Conservation (phyloP, 2,888 invertebrate genomes). For the Stictocephala bisonia region DNA sequence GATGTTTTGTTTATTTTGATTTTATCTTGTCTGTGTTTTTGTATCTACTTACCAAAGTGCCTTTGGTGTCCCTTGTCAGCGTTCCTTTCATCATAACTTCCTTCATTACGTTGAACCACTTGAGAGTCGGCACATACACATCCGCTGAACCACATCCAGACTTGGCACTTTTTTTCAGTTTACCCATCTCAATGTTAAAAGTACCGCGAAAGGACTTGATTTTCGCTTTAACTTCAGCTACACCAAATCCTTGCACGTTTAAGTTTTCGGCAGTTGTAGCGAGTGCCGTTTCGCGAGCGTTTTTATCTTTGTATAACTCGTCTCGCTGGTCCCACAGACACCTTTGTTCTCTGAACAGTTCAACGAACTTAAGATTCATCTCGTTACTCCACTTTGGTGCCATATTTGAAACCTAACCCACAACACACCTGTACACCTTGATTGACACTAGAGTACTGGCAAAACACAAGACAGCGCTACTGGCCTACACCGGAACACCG, state of each 20-base stretch:
- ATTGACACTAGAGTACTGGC: too few relatives aligned
- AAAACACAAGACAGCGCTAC: too few relatives aligned
- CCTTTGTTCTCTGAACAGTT: not conserved
- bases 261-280: not conserved
- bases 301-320: too few relatives aligned
- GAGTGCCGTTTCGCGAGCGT: conserved; percentile 30
- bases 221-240: conserved; percentile 28
- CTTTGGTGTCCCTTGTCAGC: too few relatives aligned
- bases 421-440: too few relatives aligned
- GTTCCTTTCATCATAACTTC: conserved; percentile 36
- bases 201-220: conserved; percentile 33
- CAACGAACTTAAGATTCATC: conserved; percentile 9
- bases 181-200: not conserved
- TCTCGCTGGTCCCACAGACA: conserved; percentile 31
- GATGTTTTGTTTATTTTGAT: too few relatives aligned
- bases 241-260: conserved; percentile 36
- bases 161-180: conserved; percentile 22
- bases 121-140: conserved; percentile 29
- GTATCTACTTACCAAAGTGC: too few relatives aligned
- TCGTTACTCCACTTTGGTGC: conserved; percentile 41
- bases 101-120: conserved; percentile 32
- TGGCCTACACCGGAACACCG: too few relatives aligned
- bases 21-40: too few relatives aligned
- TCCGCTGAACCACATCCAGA: conserved; percentile 7
- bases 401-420: too few relatives aligned